Conservation (phyloP, 2,113 vertebrate species). For the Myiagra hebetior region DNA sequence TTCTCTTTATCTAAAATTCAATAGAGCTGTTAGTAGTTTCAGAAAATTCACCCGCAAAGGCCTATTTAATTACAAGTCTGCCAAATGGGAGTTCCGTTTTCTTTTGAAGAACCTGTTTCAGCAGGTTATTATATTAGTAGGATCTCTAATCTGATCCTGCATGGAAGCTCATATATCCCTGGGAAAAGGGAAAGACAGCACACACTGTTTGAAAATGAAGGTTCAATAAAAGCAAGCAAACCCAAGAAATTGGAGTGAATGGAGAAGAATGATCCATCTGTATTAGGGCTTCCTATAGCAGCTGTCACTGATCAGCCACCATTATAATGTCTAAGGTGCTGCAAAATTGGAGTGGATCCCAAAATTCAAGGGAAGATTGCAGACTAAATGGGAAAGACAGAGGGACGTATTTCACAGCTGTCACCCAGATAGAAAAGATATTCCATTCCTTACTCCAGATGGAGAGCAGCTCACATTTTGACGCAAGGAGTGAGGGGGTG, state of each 20-base stretch:
- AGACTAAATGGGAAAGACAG: background rate
- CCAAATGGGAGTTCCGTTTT: background rate
- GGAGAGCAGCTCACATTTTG: background rate
- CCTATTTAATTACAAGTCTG: slow-evolving; percentile 3
- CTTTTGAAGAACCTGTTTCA: background rate
- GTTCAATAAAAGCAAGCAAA: background rate
- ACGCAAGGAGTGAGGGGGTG: background rate
- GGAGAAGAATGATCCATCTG: background rate
- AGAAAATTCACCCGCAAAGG: background rate
- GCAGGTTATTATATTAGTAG: background rate
- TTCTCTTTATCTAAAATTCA: slow-evolving; percentile 42
- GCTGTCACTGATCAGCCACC: background rate
- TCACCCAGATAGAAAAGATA: background rate
- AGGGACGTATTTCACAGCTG: background rate
- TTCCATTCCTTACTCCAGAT: background rate
- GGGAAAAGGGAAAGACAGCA: background rate
- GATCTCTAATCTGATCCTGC: background rate
- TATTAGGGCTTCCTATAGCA: background rate
- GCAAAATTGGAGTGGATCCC: background rate
- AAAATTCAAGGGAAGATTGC: background rate
- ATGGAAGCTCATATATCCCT: background rate
- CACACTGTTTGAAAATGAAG: background rate
- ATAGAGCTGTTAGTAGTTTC: background rate
- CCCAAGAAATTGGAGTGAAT: background rate
- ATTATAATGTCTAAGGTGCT: background rate